These are phyloP conservation scores for Prionailurus viverrinus DNA, from an alignment of 2,113 vertebrate genomes.

Conservation along the genomic window DNA sequence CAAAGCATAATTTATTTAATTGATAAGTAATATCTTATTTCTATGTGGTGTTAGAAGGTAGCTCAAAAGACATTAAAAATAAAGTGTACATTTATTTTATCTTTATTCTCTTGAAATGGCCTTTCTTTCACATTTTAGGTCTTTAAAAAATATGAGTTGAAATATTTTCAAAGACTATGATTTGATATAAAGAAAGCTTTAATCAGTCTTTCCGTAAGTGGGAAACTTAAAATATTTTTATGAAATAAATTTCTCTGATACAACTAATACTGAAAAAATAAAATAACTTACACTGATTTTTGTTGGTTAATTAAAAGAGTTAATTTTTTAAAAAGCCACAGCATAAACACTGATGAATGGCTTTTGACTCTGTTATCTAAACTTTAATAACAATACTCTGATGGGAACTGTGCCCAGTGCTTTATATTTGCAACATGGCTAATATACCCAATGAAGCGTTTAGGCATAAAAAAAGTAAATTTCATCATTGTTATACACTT, in stretches of 20 bases:
- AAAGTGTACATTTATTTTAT: slow-evolving; percentile 19
- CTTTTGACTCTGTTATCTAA: not conserved
- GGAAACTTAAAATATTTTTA: slow-evolving; percentile 13
- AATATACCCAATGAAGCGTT: not conserved
- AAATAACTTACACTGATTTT: slow-evolving; percentile 9
- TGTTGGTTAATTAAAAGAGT: not conserved
- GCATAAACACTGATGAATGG: not conserved
- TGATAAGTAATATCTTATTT: slow-evolving; percentile 52
- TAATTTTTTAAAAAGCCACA: slow-evolving; percentile 43
- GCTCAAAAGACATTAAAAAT: slow-evolving; percentile 37
- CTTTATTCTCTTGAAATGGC: not conserved
- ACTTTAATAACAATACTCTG: not conserved
- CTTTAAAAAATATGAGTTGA: not conserved
- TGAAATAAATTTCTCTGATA: not conserved
- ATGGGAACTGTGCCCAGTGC: not conserved
- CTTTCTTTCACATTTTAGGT: not conserved
- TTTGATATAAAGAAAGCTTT: not conserved
- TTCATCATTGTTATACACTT: not conserved
- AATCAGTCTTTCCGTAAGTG: not conserved
- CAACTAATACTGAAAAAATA: not conserved
- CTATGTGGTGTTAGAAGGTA: not conserved
- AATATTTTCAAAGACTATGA: slow-evolving; percentile 32
- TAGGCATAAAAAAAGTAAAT: not conserved
- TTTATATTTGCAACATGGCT: not conserved
- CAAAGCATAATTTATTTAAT: slow-evolving; percentile 54